Evolutionary conservation across 2,113 vertebrate species (phyloP), one percentile per base, ranked within the genome.

Genomic region (Hemicordylus capensis): DNA sequence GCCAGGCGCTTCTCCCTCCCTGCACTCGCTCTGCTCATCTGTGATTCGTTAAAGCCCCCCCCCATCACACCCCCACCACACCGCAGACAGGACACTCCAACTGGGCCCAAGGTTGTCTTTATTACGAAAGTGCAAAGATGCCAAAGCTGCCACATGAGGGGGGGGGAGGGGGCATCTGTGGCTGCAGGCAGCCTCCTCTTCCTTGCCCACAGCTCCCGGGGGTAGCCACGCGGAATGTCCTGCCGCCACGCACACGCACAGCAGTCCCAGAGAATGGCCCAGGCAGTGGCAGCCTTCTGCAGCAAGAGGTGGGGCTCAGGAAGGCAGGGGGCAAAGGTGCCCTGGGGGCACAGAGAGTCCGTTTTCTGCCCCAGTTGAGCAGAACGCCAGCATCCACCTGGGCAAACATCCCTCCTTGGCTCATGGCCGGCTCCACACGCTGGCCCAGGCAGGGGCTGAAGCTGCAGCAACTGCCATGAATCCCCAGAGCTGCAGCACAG

Each of bases 81-180:
- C 20, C 48, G 11, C 12, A 6, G 46, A 42, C 11, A 22, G 37
- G 37, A 22, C 6, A 3, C 73, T 58, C 24, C 11, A 8, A 6
- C 3, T 14, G 24, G 34, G 59, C 22, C 51, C 51, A 54, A 75
- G 66, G 69, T 4, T 10, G 15, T 85, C 28, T 93, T 95, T 95
- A 94, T 93, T 94, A 89, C 51, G 90, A 87, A 88, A 0, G 3
- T 44, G 76, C 37, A 26, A n/a, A 80, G 0, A 66, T 2, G 54
- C 17, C n/a, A 56, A 0, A 3, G 82, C 73, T 0, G 0, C 87
- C 81, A 51, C n/a, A 3, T 4, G 44, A 28, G 22, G 34, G 59
- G 4, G 63, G 20, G 31, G n/a, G 1, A 3, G n/a, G 34, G n/a
- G 28, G 24, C 20, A 7, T 7, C 1, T 11, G 42, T 1, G 56